These are phyloP conservation scores for Halichoerus grypus DNA, from an alignment of 2,113 vertebrate genomes.

Conservation along the genomic window DNA sequence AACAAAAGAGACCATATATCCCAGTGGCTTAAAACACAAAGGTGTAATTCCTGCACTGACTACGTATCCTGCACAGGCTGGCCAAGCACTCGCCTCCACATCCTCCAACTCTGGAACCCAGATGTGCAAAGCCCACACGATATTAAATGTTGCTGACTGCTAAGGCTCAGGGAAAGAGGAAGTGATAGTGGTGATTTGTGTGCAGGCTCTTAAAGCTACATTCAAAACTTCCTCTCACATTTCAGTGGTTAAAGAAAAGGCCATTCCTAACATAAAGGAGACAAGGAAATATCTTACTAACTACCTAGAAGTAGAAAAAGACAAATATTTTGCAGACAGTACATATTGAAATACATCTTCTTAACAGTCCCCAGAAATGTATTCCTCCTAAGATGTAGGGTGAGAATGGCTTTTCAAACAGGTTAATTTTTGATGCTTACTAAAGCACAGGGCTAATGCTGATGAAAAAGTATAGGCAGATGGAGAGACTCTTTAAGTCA, in stretches of 20 bases:
- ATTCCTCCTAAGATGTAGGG: neutral
- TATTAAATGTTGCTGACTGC: neutral
- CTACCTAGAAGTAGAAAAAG: neutral
- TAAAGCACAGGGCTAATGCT: neutral
- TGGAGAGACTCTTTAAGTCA: neutral
- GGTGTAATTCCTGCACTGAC: neutral
- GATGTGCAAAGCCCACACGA: neutral
- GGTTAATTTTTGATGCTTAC: conserved; percentile 20
- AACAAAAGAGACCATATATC: conserved; percentile 34
- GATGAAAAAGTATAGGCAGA: neutral
- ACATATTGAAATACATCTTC: neutral
- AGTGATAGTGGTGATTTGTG: neutral
- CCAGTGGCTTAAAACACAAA: neutral
- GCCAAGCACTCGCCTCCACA: neutral
- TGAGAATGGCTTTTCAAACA: neutral
- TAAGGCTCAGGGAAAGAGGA: neutral
- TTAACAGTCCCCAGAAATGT: conserved; percentile 32
- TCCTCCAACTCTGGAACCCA: neutral
- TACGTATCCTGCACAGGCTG: neutral
- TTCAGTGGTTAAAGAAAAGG: neutral
- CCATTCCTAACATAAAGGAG: neutral
- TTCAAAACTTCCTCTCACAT: neutral
- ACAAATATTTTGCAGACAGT: neutral
- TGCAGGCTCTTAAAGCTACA: neutral
- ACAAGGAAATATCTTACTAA: neutral